Percentiles rank a stretch among this genome's conserved stretches.
These are phyloP conservation scores for Dysmachus trigonus DNA, from an alignment of 2,888 invertebrate genomes.

Conservation along the genomic window DNA sequence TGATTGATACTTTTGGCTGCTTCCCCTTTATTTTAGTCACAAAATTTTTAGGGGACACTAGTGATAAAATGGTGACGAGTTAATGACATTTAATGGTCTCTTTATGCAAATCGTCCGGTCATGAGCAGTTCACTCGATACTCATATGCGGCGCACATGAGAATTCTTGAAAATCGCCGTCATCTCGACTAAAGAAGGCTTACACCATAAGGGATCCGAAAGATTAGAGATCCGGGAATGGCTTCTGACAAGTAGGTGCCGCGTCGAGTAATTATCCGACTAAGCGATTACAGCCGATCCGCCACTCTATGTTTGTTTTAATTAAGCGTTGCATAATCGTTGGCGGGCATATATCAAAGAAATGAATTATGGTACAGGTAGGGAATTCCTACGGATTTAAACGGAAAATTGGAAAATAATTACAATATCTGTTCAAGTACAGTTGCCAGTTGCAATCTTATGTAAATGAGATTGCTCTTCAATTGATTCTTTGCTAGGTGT, in stretches of 20 bases:
- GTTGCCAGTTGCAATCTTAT: background rate
- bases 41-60: slow-evolving; percentile 1
- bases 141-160: slow-evolving; percentile 13
- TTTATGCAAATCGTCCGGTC: slow-evolving; percentile 27
- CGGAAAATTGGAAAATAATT: background rate
- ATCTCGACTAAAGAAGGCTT: background rate
- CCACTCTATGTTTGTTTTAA: background rate
- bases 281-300: background rate
- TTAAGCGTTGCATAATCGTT: background rate
- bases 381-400: background rate
- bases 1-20: background rate
- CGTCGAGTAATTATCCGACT: background rate
- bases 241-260: background rate
- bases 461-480: background rate
- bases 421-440: background rate
- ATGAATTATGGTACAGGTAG: background rate
- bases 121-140: background rate
- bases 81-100: slow-evolving; percentile 38
- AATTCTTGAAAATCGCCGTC: slow-evolving; percentile 17
- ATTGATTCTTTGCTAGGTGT: background rate
- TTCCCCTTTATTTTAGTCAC: slow-evolving; percentile 7
- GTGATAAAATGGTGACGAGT: slow-evolving; percentile 12
- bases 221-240: background rate
- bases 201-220: background rate
- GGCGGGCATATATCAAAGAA: background rate